Base-by-base conservation (phyloP, 2,888 invertebrate species). In the Lomographa bimaculata region DNA sequence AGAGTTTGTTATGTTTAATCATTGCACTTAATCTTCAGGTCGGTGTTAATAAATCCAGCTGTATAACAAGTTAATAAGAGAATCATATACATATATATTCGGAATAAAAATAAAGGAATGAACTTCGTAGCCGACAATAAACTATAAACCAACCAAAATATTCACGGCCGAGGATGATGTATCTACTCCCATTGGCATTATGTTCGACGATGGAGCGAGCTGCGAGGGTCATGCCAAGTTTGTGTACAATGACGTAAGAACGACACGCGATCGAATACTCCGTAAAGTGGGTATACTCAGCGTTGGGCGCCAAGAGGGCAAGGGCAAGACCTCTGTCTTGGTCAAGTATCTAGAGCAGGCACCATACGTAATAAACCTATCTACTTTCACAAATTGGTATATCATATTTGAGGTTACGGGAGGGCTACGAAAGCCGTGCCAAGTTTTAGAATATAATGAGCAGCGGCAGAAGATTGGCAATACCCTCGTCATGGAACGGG, bases 181-280 rank as follows among this genome's bases (percentile, higher is more conserved):
- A 37, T 23, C 7, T 25, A 32, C 25, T 18, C 18, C 10, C 10
- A 26, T 30, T 36, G 26, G 27, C 36, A 18, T 30, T 9, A 33
- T 35, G 32, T 39, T 34, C 27, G 34, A 36, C 28, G 44, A 32
- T 39, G 33, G 36, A 38, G 35, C 46, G 46, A 36, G 34, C 39
- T 35, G 25, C 37, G 41, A 54, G 45, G 53, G 37, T 37, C 51
- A 47, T 43, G 47, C 45, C 44, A 56, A 62, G 50, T 57, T 67
- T 60, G 57, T 58, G 51, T 60, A 54, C 50, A 50, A 59, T 71
- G 74, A 72, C 68, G 70, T 65, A 62, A 72, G 51, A 54, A 40
- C 46, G 36, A 46, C 72, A 69, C 66, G 68, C 72, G 53, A 70
- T 52, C 57, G 32, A 39, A 56, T 21, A 54, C 47, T 42, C 55